Conservation (phyloP, 2,888 invertebrate species). For the Drosophila kambysellisi region DNA sequence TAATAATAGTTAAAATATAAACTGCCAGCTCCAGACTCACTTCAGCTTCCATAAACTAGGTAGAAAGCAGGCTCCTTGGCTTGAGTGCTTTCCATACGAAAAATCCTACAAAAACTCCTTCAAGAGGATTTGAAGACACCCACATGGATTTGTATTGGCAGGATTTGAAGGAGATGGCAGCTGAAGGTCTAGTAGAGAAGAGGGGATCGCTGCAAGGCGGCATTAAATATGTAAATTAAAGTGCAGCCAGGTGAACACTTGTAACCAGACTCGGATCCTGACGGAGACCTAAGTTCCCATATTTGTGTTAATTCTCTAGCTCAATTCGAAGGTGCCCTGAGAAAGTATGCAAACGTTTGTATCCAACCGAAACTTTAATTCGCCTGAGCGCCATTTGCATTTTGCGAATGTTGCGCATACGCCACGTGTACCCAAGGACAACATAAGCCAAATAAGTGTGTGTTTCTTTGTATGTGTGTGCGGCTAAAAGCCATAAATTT, state of each 20-base stretch:
- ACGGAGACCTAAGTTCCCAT: not conserved
- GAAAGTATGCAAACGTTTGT: conserved; percentile 24
- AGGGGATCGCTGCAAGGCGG: conserved; percentile 30
- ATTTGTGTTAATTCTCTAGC: conserved; percentile 25
- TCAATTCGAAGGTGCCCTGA: conserved; percentile 21
- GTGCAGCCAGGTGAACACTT: conserved; percentile 41
- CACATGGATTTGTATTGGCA: conserved; percentile 5
- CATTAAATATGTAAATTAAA: conserved; percentile 63
- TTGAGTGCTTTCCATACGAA: conserved; percentile 64
- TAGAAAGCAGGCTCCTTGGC: conserved; percentile 18
- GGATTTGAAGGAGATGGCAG: conserved; percentile 21
- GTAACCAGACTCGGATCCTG: conserved; percentile 1
- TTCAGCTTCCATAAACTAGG: not conserved
- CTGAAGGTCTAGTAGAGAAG: conserved; percentile 8
- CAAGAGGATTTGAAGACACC: conserved; percentile 9
- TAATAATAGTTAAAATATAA: conserved; percentile 58
- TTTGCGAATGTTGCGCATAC: conserved; percentile 48
- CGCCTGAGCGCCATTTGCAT: conserved; percentile 17
- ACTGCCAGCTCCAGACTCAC: not conserved
- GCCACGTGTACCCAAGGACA: conserved; percentile 60
- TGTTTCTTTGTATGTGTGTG: conserved; percentile 15
- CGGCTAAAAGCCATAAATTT: conserved; percentile 62
- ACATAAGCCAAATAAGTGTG: conserved; percentile 15
- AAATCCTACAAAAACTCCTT: conserved; percentile 41
- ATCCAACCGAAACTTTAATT: conserved; percentile 40